Conservation (phyloP, 2,113 vertebrate genomes). For the Megaceryle maxima region DNA sequence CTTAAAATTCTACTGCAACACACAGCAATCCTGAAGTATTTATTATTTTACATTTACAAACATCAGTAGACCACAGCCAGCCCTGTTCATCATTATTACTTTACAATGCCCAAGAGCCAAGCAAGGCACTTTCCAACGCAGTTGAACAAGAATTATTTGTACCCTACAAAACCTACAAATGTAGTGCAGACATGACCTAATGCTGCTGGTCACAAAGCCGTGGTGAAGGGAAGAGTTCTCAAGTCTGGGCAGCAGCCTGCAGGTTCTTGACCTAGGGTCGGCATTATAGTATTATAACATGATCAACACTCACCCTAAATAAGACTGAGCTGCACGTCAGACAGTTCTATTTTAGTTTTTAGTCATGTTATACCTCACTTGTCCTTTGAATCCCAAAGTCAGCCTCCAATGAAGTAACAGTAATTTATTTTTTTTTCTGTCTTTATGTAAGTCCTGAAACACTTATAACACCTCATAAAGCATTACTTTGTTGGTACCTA, state of each 20-base stretch:
- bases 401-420: background rate
- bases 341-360: background rate
- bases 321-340: background rate
- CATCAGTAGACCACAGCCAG: background rate
- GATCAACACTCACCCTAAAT: background rate
- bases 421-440: background rate
- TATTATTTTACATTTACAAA: background rate
- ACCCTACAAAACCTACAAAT: background rate
- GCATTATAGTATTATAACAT: background rate
- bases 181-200: slow-evolving; percentile 21
- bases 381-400: background rate
- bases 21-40: background rate
- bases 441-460: background rate
- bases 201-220: background rate
- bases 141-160: background rate
- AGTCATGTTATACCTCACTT: background rate
- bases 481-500: slow-evolving; percentile 11
- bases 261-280: background rate
- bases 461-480: slow-evolving; percentile 41
- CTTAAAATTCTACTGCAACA: background rate
- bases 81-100: background rate
- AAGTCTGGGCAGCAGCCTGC: background rate
- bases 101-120: background rate
- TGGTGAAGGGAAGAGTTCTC: background rate
- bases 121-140: background rate